Evolutionary conservation across 2,797 vertebrate genomes (phyloP), one percentile per base, ranked within the genome.

Genomic region (Acipenser ruthenus): DNA sequence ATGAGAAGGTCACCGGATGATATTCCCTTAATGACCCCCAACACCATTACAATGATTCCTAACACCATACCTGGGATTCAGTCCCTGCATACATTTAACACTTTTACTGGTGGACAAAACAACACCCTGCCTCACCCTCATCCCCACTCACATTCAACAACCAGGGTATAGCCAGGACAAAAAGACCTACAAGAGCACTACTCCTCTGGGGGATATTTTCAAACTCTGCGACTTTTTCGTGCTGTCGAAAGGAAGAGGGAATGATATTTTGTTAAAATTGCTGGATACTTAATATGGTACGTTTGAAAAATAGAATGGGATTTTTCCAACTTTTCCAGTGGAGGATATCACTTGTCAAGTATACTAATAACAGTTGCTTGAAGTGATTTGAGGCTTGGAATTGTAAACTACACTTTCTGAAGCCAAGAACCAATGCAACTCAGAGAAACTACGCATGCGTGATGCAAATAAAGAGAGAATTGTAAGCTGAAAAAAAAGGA

Each of bases 31-130:
- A 99, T 99, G 97, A 96, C 95, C 68, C 95, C 97, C 73, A 99
- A 98, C 86, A 98, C 97, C 84, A 98, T 99, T 80, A 98, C 95
- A 79, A 97, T 99, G 94, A 97, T 98, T 79, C 95, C 97, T 78
- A 98, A 95, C 85, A 94, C 91, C 87, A 96, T 99, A 92, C 92
- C 93, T 76, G 93, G 94, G 78, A 93, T 98, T 74, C 91, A 93
- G 18, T 92, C 96, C 72, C 88, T 98, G 82, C 97, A 99, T 86
- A 90, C 94, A 77, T 98, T 98, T 89, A 97, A 96, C 76, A 94
- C 94, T 73, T 98, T 93, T 83, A 93, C 90, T 0, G 90, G 90
- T 73, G 93, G 95, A 91, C 97, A 99, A 86, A 99, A 97, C 83
- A 98, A 95, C 84, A 98, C 94, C 73, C 90, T 99, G 86, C 96